A percentile compares a stretch with the other conserved stretches of the same genome.
These are phyloP conservation scores for Phalera bucephala DNA, from an alignment of 2,888 invertebrate species.

Conservation along the genomic window DNA sequence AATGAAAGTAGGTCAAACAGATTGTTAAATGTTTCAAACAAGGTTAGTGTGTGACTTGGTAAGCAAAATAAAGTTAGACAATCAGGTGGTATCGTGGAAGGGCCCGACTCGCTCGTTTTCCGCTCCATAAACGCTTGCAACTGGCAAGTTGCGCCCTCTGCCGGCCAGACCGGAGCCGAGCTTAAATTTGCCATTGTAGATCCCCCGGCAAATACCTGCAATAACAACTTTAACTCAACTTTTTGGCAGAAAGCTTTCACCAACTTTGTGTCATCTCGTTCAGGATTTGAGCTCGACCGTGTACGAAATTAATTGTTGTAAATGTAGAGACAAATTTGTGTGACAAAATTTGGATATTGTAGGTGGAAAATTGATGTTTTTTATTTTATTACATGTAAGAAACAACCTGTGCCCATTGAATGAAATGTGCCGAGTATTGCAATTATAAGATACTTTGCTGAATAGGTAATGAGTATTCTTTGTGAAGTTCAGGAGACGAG, in stretches of 20 bases:
- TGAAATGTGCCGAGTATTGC: too few species aligned
- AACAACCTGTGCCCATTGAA: too few species aligned
- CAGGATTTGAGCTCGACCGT: conserved; percentile 20
- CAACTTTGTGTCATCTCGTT: conserved; percentile 31
- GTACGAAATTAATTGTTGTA: conserved; percentile 24
- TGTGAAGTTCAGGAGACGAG: conserved; percentile 42
- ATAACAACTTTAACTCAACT: conserved; percentile 51
- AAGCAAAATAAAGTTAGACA: conserved; percentile 48
- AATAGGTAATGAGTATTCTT: conserved; percentile 20
- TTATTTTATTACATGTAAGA: neutral
- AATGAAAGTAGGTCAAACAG: too few species aligned
- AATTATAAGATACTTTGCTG: too few species aligned
- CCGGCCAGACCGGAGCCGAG: conserved; percentile 19
- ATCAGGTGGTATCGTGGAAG: conserved; percentile 26
- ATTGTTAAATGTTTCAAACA: too few species aligned
- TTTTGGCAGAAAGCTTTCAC: conserved; percentile 46
- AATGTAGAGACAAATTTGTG: conserved; percentile 23
- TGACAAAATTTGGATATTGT: conserved; percentile 12
- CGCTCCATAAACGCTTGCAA: conserved; percentile 54
- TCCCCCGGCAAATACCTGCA: conserved; percentile 26
- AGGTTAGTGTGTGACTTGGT: too few species aligned
- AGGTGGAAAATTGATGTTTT: neutral
- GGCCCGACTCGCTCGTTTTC: conserved; percentile 44
- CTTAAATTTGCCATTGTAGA: neutral
- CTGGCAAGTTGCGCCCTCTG: conserved; percentile 37